Evolutionary conservation across 2,113 vertebrate species (phyloP), one percentile per base, ranked within the genome.

Genomic region (Aramus guarauna): DNA sequence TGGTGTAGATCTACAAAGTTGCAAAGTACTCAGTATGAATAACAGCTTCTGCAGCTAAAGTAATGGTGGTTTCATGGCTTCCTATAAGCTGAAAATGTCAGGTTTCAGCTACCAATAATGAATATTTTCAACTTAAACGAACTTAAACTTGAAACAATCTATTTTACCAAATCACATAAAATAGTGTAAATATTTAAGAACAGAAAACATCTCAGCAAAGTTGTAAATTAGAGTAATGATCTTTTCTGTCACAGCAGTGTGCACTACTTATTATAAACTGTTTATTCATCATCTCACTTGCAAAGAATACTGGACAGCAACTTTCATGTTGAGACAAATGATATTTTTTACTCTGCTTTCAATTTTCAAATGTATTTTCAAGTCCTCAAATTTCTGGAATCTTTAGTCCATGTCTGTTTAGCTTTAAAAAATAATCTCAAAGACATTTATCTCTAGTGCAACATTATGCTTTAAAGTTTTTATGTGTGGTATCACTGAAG

Each of bases 271-370:
- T 12, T 63, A 16, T 34, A 82, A 63, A 37, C 56, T 59, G 1
- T 47, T 74, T 74, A 63, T 71, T 82, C 13, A 34, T 48, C 78
- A 8, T 39, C 27, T 76, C 39, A 32, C 3, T 60, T 15, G n/a
- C 2, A 11, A 69, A 66, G 11, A 68, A 88, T 53, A 50, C 8
- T 34, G 9, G 20, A 48, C 21, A 88, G 3, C 2, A 78, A 39
- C 15, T 53, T 83, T 26, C 22, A 27, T 18, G 4, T 30, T 69
- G 9, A 37, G 9, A n/a, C n/a, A 24, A 29, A 23, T 68, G 34
- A 43, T 3, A n/a, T 41, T 19, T 87, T 85, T 72, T 26, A 63
- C 2, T n/a, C 0, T 0, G 1, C 41, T 93, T 86, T 63, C 13
- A 55, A 32, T 52, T 81, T 67, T 88, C 12, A 56, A 78, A 85